phyloP scores from a whole-genome alignment of 2,797 vertebrate species.

The Megalops cyprinoides region DNA sequence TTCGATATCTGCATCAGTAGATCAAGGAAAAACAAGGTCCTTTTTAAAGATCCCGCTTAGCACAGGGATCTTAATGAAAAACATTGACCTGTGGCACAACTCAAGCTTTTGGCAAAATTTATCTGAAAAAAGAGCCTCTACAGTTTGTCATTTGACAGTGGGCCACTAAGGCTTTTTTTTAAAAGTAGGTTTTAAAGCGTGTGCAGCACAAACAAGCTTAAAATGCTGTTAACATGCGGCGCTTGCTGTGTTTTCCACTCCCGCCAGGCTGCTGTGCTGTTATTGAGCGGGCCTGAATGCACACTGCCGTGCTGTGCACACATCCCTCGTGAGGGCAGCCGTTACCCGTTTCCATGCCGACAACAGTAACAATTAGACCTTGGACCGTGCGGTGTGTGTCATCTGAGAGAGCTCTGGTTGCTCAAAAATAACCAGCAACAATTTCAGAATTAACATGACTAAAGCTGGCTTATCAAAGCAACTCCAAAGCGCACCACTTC shows the following conservation, averaged over 20 bases:
- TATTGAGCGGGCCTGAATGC: not conserved
- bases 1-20: no score
- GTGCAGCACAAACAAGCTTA: not conserved
- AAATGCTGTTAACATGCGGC: not conserved
- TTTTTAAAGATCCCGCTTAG: no score
- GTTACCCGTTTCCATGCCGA: not conserved
- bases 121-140: not conserved
- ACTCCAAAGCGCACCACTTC: not conserved
- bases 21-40: no score
- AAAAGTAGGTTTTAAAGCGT: not conserved
- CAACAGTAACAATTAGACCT: not conserved
- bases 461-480: not conserved
- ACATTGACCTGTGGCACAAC: no score
- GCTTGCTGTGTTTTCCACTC: not conserved
- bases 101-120: no score
- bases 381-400: not conserved
- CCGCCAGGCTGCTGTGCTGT: no score
- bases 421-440: not conserved
- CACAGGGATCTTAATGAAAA: no score
- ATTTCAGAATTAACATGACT: not conserved
- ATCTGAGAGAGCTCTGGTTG: not conserved
- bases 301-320: no score
- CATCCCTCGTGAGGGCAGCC: not conserved
- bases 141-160: not conserved
- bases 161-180: not conserved